These are phyloP conservation scores for Drosophila persimilis DNA, from an alignment of 1,140 invertebrate genomes.

Conservation along the genomic window DNA sequence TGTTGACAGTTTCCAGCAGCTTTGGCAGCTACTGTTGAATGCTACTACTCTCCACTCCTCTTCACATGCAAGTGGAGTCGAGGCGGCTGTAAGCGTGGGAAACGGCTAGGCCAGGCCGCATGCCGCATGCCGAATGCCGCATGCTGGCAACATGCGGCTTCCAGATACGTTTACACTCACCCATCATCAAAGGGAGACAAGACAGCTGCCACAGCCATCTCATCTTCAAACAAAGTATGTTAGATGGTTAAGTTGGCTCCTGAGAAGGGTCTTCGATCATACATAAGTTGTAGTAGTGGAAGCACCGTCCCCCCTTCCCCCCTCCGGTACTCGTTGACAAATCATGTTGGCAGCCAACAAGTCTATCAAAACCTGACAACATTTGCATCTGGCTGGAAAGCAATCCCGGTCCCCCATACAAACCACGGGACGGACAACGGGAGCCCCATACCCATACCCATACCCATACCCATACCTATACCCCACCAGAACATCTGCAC, in stretches of 20 bases:
- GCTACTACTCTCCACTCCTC: constrained; percentile 4
- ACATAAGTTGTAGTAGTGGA: too few species aligned
- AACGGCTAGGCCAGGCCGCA: constrained; percentile 5
- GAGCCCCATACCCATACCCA: background rate
- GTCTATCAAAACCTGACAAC: constrained; percentile 72
- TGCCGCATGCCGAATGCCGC: background rate
- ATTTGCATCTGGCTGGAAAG: constrained; percentile 55
- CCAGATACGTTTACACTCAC: too few species aligned
- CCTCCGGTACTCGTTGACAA: constrained; percentile 51
- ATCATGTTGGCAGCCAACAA: constrained; percentile 72
- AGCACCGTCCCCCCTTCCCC: too few species aligned
- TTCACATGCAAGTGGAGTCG: background rate
- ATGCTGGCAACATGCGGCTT: constrained; percentile 4
- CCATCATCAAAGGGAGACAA: too few species aligned
- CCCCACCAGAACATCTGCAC: constrained; percentile 6
- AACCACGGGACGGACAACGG: background rate
- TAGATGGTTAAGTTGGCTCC: too few species aligned
- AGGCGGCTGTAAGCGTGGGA: constrained; percentile 32
- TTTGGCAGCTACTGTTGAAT: constrained; percentile 62
- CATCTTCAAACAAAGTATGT: background rate
- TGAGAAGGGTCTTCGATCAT: too few species aligned
- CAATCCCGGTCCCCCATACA: background rate
- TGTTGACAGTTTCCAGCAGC: constrained; percentile 69
- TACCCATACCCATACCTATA: too few species aligned
- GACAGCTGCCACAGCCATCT: too few species aligned